Percentiles rank a stretch among this genome's conserved stretches.
Conservation (phyloP, 2,888 invertebrate species). For the Eilema sororculum region DNA sequence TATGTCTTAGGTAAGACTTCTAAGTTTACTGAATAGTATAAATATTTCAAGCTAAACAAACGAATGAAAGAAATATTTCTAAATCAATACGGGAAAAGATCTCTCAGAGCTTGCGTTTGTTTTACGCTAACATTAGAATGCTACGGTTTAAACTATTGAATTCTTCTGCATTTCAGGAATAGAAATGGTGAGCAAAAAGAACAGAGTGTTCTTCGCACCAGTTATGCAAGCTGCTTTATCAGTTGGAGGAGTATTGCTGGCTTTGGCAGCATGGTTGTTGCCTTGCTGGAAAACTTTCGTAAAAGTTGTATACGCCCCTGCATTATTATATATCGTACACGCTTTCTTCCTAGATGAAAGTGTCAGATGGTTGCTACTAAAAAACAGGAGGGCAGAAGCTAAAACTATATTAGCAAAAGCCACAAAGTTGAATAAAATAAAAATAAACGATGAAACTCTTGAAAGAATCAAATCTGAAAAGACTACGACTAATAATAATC, state of each 20-base stretch:
- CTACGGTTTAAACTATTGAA: neutral
- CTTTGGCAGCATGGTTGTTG: conserved; percentile 70
- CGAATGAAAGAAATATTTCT: too few species aligned
- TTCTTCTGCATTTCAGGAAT: conserved; percentile 59
- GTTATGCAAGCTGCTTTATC: conserved; percentile 58
- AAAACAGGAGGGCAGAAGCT: conserved; percentile 80
- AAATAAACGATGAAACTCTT: conserved; percentile 76
- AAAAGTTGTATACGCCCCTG: conserved; percentile 89
- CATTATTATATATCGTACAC: conserved; percentile 89
- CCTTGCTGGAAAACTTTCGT: conserved; percentile 90
- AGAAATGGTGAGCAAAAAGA: conserved; percentile 71
- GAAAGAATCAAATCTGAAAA: conserved; percentile 67
- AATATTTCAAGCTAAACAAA: too few species aligned
- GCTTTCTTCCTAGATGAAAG: conserved; percentile 91
- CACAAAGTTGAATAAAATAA: conserved; percentile 85
- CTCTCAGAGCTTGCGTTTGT: too few species aligned
- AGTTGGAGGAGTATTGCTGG: conserved; percentile 59
- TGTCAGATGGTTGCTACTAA: conserved; percentile 92
- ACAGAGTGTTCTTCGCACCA: conserved; percentile 65
- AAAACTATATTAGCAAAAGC: conserved; percentile 81
- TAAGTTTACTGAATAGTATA: too few species aligned
- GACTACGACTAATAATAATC: conserved; percentile 50
- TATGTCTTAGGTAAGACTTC: conserved; percentile 54
- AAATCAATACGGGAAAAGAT: too few species aligned
- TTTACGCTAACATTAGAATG: too few species aligned